A percentile compares a stretch with the other conserved stretches of the same genome.
Conservation (phyloP, 2,113 vertebrate genomes). For the Hippocampus guttulatus region DNA sequence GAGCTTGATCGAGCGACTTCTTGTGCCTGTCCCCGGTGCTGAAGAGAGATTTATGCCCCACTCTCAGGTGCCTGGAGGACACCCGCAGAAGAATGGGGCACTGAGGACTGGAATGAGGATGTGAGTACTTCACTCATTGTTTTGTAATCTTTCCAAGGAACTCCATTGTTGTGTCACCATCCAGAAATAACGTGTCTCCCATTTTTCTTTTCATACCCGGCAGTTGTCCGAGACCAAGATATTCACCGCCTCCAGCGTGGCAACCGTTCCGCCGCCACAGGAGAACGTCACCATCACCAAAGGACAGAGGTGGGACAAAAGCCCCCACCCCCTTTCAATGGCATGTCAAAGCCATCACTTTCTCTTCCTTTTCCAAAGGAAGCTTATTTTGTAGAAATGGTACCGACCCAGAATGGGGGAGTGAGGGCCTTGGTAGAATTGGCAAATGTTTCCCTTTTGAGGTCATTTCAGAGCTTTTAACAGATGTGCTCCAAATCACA, state of each 20-base stretch:
- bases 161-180: neutral
- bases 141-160: neutral
- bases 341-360: neutral
- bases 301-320: slow-evolving; percentile 82
- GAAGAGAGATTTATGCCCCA: slow-evolving; percentile 26
- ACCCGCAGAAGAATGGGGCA: slow-evolving; percentile 94
- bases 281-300: slow-evolving; percentile 98
- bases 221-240: slow-evolving; percentile 98
- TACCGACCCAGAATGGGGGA: too few relatives aligned
- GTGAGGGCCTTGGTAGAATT: too few relatives aligned
- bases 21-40: slow-evolving; percentile 48
- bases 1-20: neutral
- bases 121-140: slow-evolving; percentile 72
- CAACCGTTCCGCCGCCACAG: slow-evolving; percentile 82
- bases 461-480: too few relatives aligned
- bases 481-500: too few relatives aligned
- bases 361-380: neutral
- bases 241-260: slow-evolving; percentile 94
- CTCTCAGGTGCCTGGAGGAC: slow-evolving; percentile 87
- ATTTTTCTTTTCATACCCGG: slow-evolving; percentile 9
- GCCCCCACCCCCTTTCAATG: neutral
- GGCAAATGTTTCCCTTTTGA: too few relatives aligned
- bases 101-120: slow-evolving; percentile 99
- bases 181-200: neutral
- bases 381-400: neutral